Base-by-base conservation (phyloP, 53 echinoderm and acorn worm genomes). In the Apostichopus leukothele region DNA sequence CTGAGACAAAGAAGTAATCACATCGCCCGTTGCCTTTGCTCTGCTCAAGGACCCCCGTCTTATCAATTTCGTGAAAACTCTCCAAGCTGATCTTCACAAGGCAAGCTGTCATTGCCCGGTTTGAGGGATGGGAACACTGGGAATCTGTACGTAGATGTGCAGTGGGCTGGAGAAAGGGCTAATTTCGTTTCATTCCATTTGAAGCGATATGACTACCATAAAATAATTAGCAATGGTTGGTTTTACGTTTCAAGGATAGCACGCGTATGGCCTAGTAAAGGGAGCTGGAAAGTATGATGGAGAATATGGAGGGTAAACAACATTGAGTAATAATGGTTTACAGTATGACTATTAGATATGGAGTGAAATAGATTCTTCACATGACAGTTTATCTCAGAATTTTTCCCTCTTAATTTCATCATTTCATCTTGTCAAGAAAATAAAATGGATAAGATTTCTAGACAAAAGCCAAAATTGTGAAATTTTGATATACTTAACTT, bases 91-190 rank as follows among this genome's bases (percentile, higher is more conserved):
- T 63, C 10, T 71, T 16, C 21, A 23, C 81, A 54, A n/a, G 81
- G 55, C 60, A 54, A 59, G 57, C 81, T 81, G 81, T 81, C 81
- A 81, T 39, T 59, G 59, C 54, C 55, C 21, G 81, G 54, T 81
- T 80, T 81, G 81, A 81, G 81, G 59, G 59, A 81, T 81, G 81
- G 81, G 81, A 55, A 59, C 19, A 81, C 23, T 81, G 81, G 81
- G 81, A 81, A 81, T 81, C 81, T 9, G 54, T 19, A 18, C 21
- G 21, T 54, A 81, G 53, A 50, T 55, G 59, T 55, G 54, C 71
- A 18, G 71, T 18, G 71, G 71, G 16, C 71, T 71, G 13, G 71
- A 71, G 71, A 71, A 71, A 71, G 71, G 71, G 71, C 16, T 19
- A 71, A 71, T 71, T 57, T 19, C 6, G 71, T 71, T 71, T 71